Base-by-base conservation (phyloP, 2,888 invertebrate species). In the Tuta absoluta region DNA sequence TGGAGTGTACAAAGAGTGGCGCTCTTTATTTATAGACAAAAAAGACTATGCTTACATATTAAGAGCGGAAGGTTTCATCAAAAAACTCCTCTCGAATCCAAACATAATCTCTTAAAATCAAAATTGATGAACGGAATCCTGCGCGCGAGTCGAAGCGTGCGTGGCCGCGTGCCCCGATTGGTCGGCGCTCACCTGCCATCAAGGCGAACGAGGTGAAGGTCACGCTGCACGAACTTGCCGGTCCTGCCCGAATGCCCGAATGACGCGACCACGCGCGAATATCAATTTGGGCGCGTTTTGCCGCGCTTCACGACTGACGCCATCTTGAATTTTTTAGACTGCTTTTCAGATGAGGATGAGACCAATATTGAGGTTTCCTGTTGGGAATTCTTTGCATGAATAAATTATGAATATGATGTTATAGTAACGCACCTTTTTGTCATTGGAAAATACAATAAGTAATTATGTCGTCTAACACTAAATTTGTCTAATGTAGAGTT, bases 151-250 rank as follows among this genome's bases (percentile, higher is more conserved):
- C 66, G 66, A 69, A 72, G 72, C 74, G 77, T 41, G 74, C 78
- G 75, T 4, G 66, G 66, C 69, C 72, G 72, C 74, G 77, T 41
- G 74, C 78, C 75, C n/a, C 74, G 79, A 77, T 38, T 23, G 41
- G 38, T 74, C 73, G 72, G 74, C 84, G 83, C 84, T 84, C 86
- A 86, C 86, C 88, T 86, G 85, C 33, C 33, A 33, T 17, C 56
- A 28, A 56, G 56, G 33, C 56, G 78, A 88, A 85, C 76, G 86
- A 87, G 91, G 91, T 91, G 87, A 91, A 91, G 91, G 91, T 89
- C 87, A 84, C 78, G 71, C 10, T 33, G 11, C 11, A 33, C 56
- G 33, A 24, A 56, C 45, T 28, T n/a, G 17, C 19, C 23, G 23
- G 21, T 23, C 51, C 23, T 53, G 24, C 49, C 21, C 65, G 23